A percentile compares a stretch with the other conserved stretches of the same genome.
These are phyloP conservation scores for Drosophila greeni DNA, from an alignment of 2,888 invertebrate species.

Conservation along the genomic window DNA sequence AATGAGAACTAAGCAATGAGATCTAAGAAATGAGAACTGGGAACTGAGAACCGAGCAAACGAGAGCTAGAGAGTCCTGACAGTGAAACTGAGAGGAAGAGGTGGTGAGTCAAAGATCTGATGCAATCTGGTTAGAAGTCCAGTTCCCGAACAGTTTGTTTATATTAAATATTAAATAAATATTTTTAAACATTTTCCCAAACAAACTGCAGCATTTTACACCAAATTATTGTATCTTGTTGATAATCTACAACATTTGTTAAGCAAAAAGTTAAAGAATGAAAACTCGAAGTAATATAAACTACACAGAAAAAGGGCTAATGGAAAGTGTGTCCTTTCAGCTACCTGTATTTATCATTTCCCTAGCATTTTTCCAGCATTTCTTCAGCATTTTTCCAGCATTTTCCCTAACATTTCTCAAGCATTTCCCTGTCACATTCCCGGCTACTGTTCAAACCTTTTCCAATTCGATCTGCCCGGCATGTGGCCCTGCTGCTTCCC, in stretches of 20 bases:
- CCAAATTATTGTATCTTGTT: not conserved
- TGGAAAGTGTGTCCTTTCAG: not conserved
- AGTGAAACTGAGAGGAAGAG: not conserved
- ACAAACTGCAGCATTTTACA: not conserved
- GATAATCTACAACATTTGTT: not conserved
- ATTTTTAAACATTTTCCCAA: not conserved
- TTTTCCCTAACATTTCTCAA: too few species aligned
- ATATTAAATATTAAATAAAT: too few species aligned
- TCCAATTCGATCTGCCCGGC: conserved; percentile 17
- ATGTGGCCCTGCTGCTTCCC: not conserved
- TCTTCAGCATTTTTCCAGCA: not conserved
- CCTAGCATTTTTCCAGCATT: not conserved
- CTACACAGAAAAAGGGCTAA: not conserved
- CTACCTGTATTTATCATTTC: not conserved
- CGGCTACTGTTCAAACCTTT: conserved; percentile 11
- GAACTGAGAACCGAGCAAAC: not conserved
- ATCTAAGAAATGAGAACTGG: not conserved
- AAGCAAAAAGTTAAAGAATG: not conserved
- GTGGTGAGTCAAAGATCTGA: not conserved
- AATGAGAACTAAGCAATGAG: not conserved
- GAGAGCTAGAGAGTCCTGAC: not conserved
- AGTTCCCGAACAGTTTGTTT: not conserved
- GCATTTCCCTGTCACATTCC: conserved; percentile 1
- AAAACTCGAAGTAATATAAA: not conserved
- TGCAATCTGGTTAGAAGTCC: not conserved